Percentiles rank a stretch among this genome's conserved stretches.
Conservation (phyloP, 92 coral and sea anemone genomes). For the Phenganax subtilis region DNA sequence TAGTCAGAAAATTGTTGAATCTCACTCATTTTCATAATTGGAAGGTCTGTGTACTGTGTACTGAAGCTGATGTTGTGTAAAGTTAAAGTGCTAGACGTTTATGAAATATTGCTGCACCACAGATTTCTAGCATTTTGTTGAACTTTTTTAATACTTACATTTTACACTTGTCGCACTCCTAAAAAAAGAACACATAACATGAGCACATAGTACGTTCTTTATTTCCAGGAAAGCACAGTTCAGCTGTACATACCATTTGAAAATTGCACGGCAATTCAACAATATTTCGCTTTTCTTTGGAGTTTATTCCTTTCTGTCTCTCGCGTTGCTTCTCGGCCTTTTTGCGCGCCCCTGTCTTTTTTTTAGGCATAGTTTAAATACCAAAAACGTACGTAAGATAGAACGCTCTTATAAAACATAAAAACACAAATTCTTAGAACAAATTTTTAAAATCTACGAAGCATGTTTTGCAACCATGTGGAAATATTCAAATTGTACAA, state of each 20-base stretch:
- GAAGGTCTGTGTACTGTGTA: too few species aligned
- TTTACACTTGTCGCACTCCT: conserved; percentile 98
- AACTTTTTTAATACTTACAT: conserved; percentile 51
- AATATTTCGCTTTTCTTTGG: conserved; percentile 50
- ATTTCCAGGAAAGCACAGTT: not conserved
- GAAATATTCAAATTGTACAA: too few species aligned
- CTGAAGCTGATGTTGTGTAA: too few species aligned
- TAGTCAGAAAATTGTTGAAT: too few species aligned
- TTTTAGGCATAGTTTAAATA: conserved; percentile 72
- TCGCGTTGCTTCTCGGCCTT: conserved; percentile 92
- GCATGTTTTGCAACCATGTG: too few species aligned
- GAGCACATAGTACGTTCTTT: not conserved
- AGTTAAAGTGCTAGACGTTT: not conserved
- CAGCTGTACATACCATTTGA: conserved; percentile 58
- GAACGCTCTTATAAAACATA: not conserved
- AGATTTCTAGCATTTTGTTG: not conserved
- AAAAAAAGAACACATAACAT: not conserved
- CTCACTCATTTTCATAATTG: too few species aligned
- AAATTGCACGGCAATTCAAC: conserved; percentile 74
- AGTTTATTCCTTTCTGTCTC: conserved; percentile 67
- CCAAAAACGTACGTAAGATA: not conserved
- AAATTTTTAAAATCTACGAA: too few species aligned
- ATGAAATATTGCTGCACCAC: not conserved
- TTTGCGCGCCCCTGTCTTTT: conserved; percentile 96
- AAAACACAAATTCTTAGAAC: not conserved